Evolutionary conservation across 2,888 invertebrate genomes (phyloP).

Genomic region (Apamea crenata): DNA sequence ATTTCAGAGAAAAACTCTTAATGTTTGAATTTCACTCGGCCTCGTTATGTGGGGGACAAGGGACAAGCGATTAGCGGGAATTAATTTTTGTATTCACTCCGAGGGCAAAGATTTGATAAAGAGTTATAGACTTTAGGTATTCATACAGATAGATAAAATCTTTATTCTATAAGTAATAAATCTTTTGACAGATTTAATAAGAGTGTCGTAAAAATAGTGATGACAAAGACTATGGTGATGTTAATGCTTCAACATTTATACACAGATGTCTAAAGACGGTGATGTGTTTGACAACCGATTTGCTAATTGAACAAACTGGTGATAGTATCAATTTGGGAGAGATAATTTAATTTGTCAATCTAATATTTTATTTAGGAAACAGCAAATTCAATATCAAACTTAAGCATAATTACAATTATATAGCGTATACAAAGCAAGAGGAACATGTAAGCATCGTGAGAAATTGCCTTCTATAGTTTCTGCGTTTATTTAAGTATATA

Average conservation of each 20-base stretch:
- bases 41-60: conserved; percentile 57
- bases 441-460: no score
- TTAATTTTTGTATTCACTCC: background rate
- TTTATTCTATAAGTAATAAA: background rate
- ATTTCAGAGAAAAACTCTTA: conserved; percentile 75
- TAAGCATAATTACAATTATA: background rate
- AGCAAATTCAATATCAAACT: background rate
- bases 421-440: no score
- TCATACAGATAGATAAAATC: background rate
- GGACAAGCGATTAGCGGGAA: conserved; percentile 46
- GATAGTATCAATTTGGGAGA: background rate
- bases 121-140: background rate
- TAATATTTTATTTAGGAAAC: background rate
- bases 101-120: background rate
- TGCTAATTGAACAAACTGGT: background rate
- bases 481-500: no score
- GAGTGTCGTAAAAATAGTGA: background rate
- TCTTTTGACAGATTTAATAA: background rate
- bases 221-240: background rate
- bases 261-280: background rate
- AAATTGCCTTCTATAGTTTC: no score
- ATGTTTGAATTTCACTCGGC: conserved; percentile 72
- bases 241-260: background rate
- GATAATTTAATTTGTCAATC: background rate
- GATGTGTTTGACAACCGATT: background rate